These are phyloP conservation scores for Elegia similella DNA, from an alignment of 2,888 invertebrate species.

Conservation along the genomic window DNA sequence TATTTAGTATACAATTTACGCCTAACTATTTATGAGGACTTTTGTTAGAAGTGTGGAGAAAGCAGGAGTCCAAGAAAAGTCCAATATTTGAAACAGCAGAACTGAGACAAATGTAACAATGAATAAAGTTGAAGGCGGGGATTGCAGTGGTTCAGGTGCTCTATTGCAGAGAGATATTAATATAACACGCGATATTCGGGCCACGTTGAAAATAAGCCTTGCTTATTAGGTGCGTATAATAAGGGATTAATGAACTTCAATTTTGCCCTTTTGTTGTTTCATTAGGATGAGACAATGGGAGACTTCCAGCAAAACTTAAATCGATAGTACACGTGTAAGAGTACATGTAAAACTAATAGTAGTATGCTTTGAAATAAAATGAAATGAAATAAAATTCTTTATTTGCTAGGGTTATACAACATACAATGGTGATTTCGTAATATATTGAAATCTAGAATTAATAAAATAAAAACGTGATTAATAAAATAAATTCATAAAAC, in stretches of 20 bases:
- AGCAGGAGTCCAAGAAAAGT: slow-evolving; percentile 44
- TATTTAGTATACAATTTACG: too few species aligned
- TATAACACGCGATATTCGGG: not conserved
- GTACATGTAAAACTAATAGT: not conserved
- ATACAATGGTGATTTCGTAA: too few species aligned
- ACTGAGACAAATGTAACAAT: slow-evolving; percentile 63
- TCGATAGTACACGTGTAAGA: not conserved
- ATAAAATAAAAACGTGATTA: too few species aligned
- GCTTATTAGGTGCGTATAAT: not conserved
- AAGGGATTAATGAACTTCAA: slow-evolving; percentile 6
- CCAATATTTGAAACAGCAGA: slow-evolving; percentile 53
- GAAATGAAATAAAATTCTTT: too few species aligned
- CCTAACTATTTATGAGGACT: too few species aligned
- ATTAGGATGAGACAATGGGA: not conserved
- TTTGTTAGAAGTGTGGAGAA: too few species aligned
- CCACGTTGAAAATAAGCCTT: not conserved
- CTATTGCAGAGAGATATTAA: not conserved
- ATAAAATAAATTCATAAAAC: too few species aligned
- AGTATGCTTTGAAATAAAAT: not conserved
- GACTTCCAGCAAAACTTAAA: not conserved
- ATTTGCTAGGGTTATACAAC: too few species aligned
- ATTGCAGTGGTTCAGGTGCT: not conserved
- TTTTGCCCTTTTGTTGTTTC: slow-evolving; percentile 5
- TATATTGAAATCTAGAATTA: too few species aligned
- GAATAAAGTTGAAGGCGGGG: slow-evolving; percentile 53